Evolutionary conservation across 2,888 invertebrate species (phyloP), one percentile per base, ranked within the genome.

Genomic region (Beris chalybata): DNA sequence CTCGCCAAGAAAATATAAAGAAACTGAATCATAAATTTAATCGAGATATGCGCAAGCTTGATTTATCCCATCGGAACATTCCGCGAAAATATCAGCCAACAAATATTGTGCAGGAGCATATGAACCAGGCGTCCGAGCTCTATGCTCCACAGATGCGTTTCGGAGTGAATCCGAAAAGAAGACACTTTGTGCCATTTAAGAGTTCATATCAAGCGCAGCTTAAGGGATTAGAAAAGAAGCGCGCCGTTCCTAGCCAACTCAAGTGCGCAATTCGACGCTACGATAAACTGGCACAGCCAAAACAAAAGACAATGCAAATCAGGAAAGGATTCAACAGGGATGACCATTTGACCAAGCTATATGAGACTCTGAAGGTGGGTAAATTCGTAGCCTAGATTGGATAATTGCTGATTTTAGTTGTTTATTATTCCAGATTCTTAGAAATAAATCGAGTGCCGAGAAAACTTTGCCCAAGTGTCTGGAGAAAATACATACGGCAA

Each of bases 91-190:
- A 83, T 73, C 75, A 77, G 9, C 78, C 79, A 55, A 76, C 79
- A 15, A 82, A 83, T 69, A 80, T 85, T 1, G 78, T 83, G 22
- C 78, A 81, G 1, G 83, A 84, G 0, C 82, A 87, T 13, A 78
- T 78, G 0, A 84, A 87, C 71, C 85, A 84, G 45, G 81, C 85
- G 31, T 89, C 89, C 0, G 86, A 87, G 70, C 75, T 87, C 31
- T 86, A 87, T 76, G 88, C 86, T 0, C 89, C 89, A 0, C 77
- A 86, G 38, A 83, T 86, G 58, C 77, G 89, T 43, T 83, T 87
- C 74, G 89, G 89, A 0, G 85, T 86, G 72, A 85, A 88, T 83
- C 87, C 89, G 1, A 83, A 85, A 68, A 82, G 85, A 54, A 80
- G 85, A 70, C 87, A 87, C 71, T 85, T 75, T 61, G 70, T 72